These are phyloP conservation scores for Rhinoderma darwinii DNA, from an alignment of 2,113 vertebrate genomes.

Conservation along the genomic window DNA sequence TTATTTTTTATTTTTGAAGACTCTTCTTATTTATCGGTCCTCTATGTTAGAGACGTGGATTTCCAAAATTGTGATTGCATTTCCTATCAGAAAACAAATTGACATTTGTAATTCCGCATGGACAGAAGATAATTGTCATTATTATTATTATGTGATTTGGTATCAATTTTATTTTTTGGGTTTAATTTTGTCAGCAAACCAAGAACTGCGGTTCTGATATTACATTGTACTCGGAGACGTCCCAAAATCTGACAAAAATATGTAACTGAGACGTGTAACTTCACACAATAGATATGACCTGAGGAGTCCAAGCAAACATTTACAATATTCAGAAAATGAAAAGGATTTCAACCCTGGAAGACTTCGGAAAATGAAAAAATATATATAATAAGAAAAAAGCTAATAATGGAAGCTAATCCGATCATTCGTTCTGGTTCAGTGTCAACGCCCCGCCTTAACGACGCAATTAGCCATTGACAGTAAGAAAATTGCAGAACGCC, in stretches of 20 bases:
- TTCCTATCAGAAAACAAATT: background rate
- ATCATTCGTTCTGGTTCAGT: background rate
- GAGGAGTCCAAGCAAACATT: background rate
- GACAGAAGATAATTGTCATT: background rate
- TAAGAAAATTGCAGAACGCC: background rate
- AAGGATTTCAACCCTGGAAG: background rate
- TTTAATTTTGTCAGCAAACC: no score
- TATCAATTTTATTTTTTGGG: background rate
- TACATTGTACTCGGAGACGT: no score
- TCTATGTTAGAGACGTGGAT: background rate
- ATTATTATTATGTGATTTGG: background rate
- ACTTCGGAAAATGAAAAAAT: background rate
- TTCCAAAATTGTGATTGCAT: background rate
- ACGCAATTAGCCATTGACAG: conserved; percentile 12
- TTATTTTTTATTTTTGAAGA: background rate
- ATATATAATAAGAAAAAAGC: background rate
- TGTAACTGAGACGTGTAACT: no score
- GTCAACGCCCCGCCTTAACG: background rate
- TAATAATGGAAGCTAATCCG: no score
- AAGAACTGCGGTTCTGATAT: no score
- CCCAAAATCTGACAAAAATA: no score
- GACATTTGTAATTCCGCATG: background rate
- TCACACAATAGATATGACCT: background rate
- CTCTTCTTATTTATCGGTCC: conserved; percentile 45
- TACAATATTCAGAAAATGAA: background rate